Percentiles rank a stretch among this genome's conserved stretches.
phyloP scores from a whole-genome alignment of 1,140 invertebrate genomes.

The Leptonema lineaticorne region DNA sequence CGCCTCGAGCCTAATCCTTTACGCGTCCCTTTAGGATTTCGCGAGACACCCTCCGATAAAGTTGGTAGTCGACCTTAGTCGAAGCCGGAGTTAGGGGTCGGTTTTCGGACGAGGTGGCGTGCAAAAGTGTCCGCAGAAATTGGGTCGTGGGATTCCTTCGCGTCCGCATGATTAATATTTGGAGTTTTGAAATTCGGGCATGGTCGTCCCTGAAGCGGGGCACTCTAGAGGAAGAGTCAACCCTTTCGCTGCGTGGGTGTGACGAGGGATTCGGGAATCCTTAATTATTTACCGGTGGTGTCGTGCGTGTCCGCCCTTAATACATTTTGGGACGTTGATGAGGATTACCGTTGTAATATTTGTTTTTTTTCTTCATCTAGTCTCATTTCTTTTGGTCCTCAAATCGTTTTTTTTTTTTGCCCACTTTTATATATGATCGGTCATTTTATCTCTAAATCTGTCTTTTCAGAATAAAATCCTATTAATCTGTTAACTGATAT shows the following conservation, averaged over 20 bases:
- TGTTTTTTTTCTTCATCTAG: neutral
- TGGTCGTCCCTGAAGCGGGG: neutral
- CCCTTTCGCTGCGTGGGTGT: constrained; percentile 3
- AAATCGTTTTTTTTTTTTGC: too few species aligned
- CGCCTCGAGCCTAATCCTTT: neutral
- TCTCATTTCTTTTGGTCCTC: too few species aligned
- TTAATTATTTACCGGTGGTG: neutral
- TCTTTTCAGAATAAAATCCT: too few species aligned
- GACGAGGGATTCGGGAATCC: constrained; percentile 8
- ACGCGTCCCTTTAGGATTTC: constrained; percentile 3
- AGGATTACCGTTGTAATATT: neutral
- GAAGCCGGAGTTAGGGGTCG: too few species aligned
- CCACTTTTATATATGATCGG: too few species aligned
- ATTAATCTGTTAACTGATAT: too few species aligned
- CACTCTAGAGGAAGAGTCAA: constrained; percentile 1
- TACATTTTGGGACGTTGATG: neutral
- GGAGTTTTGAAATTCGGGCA: constrained; percentile 18
- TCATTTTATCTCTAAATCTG: too few species aligned
- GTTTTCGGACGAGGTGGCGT: too few species aligned
- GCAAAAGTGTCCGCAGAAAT: neutral
- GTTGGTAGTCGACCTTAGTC: too few species aligned
- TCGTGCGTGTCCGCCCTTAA: neutral
- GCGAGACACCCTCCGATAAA: neutral
- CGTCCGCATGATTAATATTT: constrained; percentile 17
- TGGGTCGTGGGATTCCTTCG: neutral